Evolutionary conservation across 2,888 invertebrate genomes (phyloP), one percentile per base, ranked within the genome.

Genomic region (Campopleginae sp.): DNA sequence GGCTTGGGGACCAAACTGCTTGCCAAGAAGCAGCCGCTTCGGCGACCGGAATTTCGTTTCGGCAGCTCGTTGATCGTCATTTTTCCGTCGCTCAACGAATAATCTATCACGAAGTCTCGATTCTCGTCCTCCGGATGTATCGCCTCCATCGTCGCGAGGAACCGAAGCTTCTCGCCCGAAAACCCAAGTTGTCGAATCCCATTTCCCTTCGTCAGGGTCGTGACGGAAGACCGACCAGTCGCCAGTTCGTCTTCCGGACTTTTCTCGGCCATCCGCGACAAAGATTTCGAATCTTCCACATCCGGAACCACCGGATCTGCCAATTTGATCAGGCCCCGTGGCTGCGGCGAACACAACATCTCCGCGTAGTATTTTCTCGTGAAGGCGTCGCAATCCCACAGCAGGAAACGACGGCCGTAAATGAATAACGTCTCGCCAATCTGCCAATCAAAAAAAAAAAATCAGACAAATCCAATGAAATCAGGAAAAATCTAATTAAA

Each of bases 381-480:
- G 93, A 97, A 98, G 23, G 94, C 93, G 91, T 98, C 98, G 91
- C 97, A 97, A 92, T 98, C 97, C 88, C 96, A 96, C 5, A 98
- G 93, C 10, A 98, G 94, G 94, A 98, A 97, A 88, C 95, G 94
- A 38, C 97, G 95, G 0, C 96, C 96, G 65, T 96, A 95, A 46
- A 97, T 95, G 90, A 95, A 96, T 61, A 97, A 94, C 0, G 96
- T 96, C 86, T 96, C 95, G 0, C 98, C 98, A 2, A 98, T 94
- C 88, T 95, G 93, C n/a, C n/a, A n/a, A n/a, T n/a, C n/a, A n/a
- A n/a, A n/a, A n/a, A n/a, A n/a, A n/a, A n/a, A n/a, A n/a, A n/a
- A n/a, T n/a, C n/a, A n/a, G n/a, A n/a, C 65, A 84, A 83, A 76
- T 19, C 6, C 6, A 0, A 46, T 23, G 2, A 63, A 27, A 44